Conservation (phyloP, 2,113 vertebrate species). For the Verasper variegatus region DNA sequence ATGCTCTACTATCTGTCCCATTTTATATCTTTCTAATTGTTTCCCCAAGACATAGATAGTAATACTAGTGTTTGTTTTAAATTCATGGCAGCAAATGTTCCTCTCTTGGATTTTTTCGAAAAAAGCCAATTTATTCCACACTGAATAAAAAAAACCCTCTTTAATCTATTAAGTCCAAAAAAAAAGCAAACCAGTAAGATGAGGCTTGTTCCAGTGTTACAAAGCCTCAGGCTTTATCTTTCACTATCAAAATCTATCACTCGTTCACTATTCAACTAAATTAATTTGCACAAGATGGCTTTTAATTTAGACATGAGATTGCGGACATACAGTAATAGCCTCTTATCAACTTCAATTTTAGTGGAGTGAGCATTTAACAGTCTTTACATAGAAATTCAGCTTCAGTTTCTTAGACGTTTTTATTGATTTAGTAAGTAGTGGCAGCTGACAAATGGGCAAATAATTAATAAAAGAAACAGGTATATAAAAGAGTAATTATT, state of each 20-base stretch:
- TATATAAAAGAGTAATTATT: background rate
- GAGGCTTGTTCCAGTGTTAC: slow-evolving; percentile 3
- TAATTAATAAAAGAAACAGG: slow-evolving; percentile 12
- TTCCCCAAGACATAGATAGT: slow-evolving; percentile 2
- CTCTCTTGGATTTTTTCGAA: background rate
- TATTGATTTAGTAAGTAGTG: slow-evolving; percentile 3
- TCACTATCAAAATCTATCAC: slow-evolving; percentile 27
- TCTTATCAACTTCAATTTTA: slow-evolving; percentile 13
- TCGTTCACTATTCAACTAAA: slow-evolving; percentile 24
- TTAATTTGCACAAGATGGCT: slow-evolving; percentile 29
- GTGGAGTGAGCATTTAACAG: slow-evolving; percentile 4
- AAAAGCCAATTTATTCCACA: slow-evolving; percentile 4
- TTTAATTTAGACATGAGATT: slow-evolving; percentile 27
- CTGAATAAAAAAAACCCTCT: background rate
- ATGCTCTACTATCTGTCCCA: background rate
- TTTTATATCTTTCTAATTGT: slow-evolving; percentile 17
- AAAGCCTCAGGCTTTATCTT: slow-evolving; percentile 12
- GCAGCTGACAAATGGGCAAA: slow-evolving; percentile 20
- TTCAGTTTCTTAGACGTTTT: slow-evolving; percentile 4
- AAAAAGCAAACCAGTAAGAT: slow-evolving; percentile 7
- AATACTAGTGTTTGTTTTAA: background rate
- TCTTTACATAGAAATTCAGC: slow-evolving; percentile 8
- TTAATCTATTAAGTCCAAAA: slow-evolving; percentile 19
- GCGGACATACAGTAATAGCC: slow-evolving; percentile 7
- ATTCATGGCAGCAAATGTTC: background rate